Conservation (phyloP, 2,888 invertebrate species). For the Byasa hedistus region DNA sequence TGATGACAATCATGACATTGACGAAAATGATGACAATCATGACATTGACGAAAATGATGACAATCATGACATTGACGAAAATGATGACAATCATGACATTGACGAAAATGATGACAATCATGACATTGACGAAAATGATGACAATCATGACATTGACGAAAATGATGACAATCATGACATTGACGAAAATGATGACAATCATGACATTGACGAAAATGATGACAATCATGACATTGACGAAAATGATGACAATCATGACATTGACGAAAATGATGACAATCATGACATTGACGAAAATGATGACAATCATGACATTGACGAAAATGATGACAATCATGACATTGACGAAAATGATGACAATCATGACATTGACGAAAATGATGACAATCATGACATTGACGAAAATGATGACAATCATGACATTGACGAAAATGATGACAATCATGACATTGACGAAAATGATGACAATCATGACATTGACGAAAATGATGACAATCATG, state of each 20-base stretch:
- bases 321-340: slow-evolving; percentile 34
- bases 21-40: slow-evolving; percentile 35
- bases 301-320: slow-evolving; percentile 33
- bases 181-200: slow-evolving; percentile 34
- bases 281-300: slow-evolving; percentile 39
- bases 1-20: no score
- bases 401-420: slow-evolving; percentile 39
- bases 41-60: slow-evolving; percentile 34
- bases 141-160: slow-evolving; percentile 39
- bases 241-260: slow-evolving; percentile 38
- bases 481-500: slow-evolving; percentile 20
- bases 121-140: slow-evolving; percentile 36
- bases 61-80: slow-evolving; percentile 29
- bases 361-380: no score
- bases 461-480: slow-evolving; percentile 32
- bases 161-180: slow-evolving; percentile 35
- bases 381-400: slow-evolving; percentile 36
- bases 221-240: no score
- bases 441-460: slow-evolving; percentile 33
- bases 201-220: slow-evolving; percentile 25
- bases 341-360: slow-evolving; percentile 19
- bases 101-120: slow-evolving; percentile 39
- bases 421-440: slow-evolving; percentile 38
- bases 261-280: slow-evolving; percentile 37
- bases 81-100: no score